A percentile compares a stretch with the other conserved stretches of the same genome.
Conservation (phyloP, 2,888 invertebrate species). For the Erannis defoliaria region DNA sequence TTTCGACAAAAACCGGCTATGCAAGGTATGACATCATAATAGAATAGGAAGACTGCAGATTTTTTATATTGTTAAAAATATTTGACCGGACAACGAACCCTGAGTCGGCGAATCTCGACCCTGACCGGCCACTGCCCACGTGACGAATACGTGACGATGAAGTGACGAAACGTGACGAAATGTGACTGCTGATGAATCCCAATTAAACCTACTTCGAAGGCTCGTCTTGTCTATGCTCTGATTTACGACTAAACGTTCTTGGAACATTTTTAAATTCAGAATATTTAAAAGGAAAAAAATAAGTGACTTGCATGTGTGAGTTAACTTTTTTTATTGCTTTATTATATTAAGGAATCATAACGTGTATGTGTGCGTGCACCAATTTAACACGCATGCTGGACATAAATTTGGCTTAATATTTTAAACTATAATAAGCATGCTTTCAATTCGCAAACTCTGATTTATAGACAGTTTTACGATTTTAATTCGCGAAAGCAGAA, state of each 20-base stretch:
- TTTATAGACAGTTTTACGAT: conserved; percentile 27
- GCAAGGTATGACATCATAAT: conserved; percentile 73
- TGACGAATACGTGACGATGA: conserved; percentile 53
- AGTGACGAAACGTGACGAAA: conserved; percentile 70
- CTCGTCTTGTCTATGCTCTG: conserved; percentile 38
- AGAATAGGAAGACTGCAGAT: conserved; percentile 72
- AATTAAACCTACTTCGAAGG: conserved; percentile 43
- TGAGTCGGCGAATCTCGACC: conserved; percentile 65
- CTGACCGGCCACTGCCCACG: conserved; percentile 58
- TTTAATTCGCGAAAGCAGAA: conserved; percentile 22
- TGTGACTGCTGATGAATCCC: conserved; percentile 47
- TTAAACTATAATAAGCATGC: conserved; percentile 5
- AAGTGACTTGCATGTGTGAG: neutral
- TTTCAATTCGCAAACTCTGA: conserved; percentile 16
- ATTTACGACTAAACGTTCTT: conserved; percentile 40
- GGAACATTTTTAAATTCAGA: conserved; percentile 35
- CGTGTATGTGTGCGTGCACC: conserved; percentile 7
- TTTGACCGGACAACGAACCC: conserved; percentile 78
- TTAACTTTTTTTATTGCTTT: neutral
- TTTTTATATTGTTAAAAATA: conserved; percentile 73
- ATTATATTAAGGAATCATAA: too few relatives aligned
- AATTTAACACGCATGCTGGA: conserved; percentile 1
- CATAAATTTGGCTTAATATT: neutral
- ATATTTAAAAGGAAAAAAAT: conserved; percentile 17
- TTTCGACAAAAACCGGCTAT: conserved; percentile 57